Conservation (phyloP, 2,888 invertebrate species). For the Anorthoa munda region DNA sequence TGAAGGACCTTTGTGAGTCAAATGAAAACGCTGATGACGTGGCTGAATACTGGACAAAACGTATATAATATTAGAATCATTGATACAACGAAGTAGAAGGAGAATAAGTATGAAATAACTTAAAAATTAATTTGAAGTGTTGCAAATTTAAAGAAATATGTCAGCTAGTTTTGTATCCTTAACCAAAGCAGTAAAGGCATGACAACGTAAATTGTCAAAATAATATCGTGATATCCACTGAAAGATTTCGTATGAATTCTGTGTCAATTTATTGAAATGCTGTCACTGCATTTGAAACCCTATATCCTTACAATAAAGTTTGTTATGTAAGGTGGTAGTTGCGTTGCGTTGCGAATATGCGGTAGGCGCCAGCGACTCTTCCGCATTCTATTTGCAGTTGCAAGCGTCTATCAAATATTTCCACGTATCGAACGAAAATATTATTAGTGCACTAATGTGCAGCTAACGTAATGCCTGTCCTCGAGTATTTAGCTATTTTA, state of each 20-base stretch:
- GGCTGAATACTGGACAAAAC: too few relatives aligned
- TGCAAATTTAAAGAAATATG: background rate
- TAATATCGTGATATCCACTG: background rate
- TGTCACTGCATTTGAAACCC: constrained; percentile 15
- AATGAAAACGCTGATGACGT: too few relatives aligned
- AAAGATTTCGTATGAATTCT: constrained; percentile 1
- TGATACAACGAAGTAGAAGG: too few relatives aligned
- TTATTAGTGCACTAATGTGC: constrained; percentile 16
- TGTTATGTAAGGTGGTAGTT: background rate
- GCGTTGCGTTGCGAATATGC: constrained; percentile 39
- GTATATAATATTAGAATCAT: too few relatives aligned
- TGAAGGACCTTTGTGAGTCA: too few relatives aligned
- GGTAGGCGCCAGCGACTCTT: constrained; percentile 58
- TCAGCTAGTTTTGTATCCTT: background rate
- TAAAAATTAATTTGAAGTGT: background rate
- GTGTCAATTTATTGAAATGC: background rate
- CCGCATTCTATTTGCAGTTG: constrained; percentile 70
- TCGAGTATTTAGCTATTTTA: background rate
- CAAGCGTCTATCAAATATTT: constrained; percentile 56
- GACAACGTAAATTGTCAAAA: constrained; percentile 6
- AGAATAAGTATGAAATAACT: background rate
- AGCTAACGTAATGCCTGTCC: background rate
- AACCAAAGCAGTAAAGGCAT: background rate
- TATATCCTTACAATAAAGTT: background rate
- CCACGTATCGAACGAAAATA: constrained; percentile 60